Evolutionary conservation across 2,888 invertebrate genomes (phyloP), one percentile per base, ranked within the genome.

Genomic region (Agrochola litura): DNA sequence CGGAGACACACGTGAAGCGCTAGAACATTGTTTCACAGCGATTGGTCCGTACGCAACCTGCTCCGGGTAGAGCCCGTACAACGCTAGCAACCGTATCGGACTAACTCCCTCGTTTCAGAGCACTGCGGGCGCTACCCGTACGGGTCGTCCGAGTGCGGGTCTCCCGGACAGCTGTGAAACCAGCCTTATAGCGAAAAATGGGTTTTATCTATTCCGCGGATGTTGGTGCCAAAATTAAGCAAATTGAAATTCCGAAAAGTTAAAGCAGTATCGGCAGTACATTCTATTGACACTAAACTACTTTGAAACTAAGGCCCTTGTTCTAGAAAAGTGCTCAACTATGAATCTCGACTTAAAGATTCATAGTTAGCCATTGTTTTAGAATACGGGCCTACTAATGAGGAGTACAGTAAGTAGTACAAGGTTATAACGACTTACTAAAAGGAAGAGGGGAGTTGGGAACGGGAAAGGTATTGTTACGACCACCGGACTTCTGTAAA

Each of bases 401-500:
- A 56, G 14, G 74, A 86, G 81, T 74, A 83, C 85, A 81, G 85
- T 83, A 81, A 81, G 73, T 81, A 83, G 85, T 78, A 85, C 66
- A 68, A 73, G 86, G 70, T 76, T 76, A 73, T 69, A 82, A 67
- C 66, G 67, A 92, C 92, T 93, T 92, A 93, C 92, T 84, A 83
- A 83, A 88, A 89, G 89, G 88, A 89, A 88, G 79, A 76, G 90
- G 91, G 90, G 87, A 90, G 89, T 37, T 58, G 77, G 92, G 91
- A 92, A 87, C 90, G 84, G 90, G 88, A 85, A 86, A 89, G 86
- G 89, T 76, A 89, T 91, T 88, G 91, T 93, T 94, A 96, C 86
- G 89, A 92, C 95, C 96, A 96, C 91, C 96, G 95, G 77, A 96
- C 95, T 94, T 96, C 96, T 96, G 96, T 73, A 95, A 95, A 91